Evolutionary conservation across 2,113 vertebrate species (phyloP).

Genomic region (Barnardius zonarius): DNA sequence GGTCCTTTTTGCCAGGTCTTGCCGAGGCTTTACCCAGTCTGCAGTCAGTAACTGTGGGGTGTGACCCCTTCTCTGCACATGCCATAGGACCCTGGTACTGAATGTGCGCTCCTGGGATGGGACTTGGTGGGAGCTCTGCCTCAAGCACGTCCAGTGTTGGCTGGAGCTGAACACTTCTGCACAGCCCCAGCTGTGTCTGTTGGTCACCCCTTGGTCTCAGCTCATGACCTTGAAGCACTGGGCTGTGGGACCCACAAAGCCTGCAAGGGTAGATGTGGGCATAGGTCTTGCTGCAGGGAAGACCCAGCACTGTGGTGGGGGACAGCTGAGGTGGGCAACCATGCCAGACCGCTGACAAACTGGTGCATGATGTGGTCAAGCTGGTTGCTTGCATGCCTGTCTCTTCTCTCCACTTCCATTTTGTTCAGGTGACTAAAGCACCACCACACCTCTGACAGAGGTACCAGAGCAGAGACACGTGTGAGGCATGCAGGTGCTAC

Average conservation of each 20-base stretch:
- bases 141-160: fast-evolving
- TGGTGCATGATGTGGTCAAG: not conserved
- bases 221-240: not conserved
- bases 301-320: not conserved
- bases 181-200: not conserved
- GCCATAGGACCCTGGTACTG: not conserved
- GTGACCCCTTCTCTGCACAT: not conserved
- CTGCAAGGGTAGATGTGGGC: not conserved
- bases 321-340: not conserved
- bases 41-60: not conserved
- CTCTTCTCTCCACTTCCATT: not conserved
- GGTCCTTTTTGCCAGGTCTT: not conserved
- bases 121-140: not conserved
- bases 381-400: not conserved
- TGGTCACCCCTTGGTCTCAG: not conserved
- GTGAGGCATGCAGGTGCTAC: not conserved
- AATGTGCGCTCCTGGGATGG: fast-evolving
- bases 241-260: not conserved
- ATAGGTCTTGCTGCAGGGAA: not conserved
- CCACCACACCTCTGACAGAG: not conserved
- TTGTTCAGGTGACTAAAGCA: not conserved
- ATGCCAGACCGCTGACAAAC: not conserved
- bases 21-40: not conserved
- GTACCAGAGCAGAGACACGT: not conserved
- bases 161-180: not conserved